Base-by-base conservation (phyloP, 2,797 vertebrate species). In the Megaceryle alcyon region DNA sequence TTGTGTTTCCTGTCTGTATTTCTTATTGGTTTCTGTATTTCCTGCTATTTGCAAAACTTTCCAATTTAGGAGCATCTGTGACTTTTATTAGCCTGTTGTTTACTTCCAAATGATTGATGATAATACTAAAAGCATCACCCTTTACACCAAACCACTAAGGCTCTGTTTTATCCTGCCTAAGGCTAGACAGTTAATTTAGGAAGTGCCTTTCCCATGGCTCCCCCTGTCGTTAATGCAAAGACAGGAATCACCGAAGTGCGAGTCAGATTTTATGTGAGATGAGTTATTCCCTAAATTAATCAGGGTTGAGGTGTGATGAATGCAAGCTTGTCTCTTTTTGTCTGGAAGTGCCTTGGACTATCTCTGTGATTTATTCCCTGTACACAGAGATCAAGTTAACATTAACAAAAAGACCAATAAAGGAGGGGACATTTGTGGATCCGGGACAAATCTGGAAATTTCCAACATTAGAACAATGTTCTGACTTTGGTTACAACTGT, bases 31-130 rank as follows among this genome's bases (percentile, higher is more conserved):
- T 82, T 92, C 76, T 64, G 12, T 64, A 21, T 92, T 96, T 96
- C 92, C 94, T 94, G 94, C 83, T 94, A 53, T 84, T 86, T 73
- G 49, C 77, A 90, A 96, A 96, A 86, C 80, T 94, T 96, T 49
- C 86, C 88, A 90, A 84, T 95, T 97, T 80, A 93, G 80, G 53
- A 96, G 77, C 91, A 95, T 94, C 82, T 95, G 80, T 88, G 91
- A 86, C 63, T 91, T 96, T 96, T 94, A 94, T 96, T 95, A 95
- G 82, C 60, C 41, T 89, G 68, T 92, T 94, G 73, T 95, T 96
- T 92, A 78, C 80, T 91, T 94, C 66, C 37, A 44, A 80, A 84
- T 94, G 92, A 94, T 95, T 94, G n/a, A 95, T 91, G 90, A 39
- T 39, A 80, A 82, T 80, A 84, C 68, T 94, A 90, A 95, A 91